Conservation (phyloP, 2,113 vertebrate species). For the Glaucidium brasilianum region DNA sequence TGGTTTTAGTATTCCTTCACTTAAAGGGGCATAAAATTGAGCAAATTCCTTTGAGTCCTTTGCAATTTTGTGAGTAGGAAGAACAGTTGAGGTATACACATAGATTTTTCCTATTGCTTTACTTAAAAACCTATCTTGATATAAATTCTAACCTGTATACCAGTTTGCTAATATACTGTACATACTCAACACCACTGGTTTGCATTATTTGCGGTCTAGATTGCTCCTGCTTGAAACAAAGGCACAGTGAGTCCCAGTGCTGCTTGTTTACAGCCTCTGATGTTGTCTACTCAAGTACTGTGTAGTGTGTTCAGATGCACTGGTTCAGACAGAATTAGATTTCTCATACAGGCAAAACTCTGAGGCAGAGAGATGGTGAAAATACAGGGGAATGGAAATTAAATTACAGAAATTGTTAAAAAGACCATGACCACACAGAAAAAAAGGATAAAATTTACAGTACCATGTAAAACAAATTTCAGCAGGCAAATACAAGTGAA, state of each 20-base stretch:
- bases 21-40: not conserved
- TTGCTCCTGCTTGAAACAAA: not conserved
- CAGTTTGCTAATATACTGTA: not conserved
- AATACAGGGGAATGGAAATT: not conserved
- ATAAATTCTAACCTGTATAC: not conserved
- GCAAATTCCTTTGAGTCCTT: not conserved
- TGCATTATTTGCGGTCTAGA: not conserved
- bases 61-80: not conserved
- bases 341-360: not conserved
- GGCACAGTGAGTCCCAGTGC: not conserved
- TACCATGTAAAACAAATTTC: not conserved
- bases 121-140: not conserved
- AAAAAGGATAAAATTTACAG: not conserved
- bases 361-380: not conserved
- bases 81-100: not conserved
- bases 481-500: not conserved
- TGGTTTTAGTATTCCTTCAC: not conserved
- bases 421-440: not conserved
- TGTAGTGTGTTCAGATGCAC: not conserved
- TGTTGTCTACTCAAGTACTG: not conserved
- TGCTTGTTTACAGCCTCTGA: not conserved
- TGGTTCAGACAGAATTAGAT: not conserved
- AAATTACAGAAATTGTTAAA: not conserved
- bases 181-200: not conserved
- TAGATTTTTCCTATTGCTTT: not conserved